A percentile compares a stretch with the other conserved stretches of the same genome.
phyloP scores from a whole-genome alignment of 2,888 invertebrate genomes.

The Eilema caniola region DNA sequence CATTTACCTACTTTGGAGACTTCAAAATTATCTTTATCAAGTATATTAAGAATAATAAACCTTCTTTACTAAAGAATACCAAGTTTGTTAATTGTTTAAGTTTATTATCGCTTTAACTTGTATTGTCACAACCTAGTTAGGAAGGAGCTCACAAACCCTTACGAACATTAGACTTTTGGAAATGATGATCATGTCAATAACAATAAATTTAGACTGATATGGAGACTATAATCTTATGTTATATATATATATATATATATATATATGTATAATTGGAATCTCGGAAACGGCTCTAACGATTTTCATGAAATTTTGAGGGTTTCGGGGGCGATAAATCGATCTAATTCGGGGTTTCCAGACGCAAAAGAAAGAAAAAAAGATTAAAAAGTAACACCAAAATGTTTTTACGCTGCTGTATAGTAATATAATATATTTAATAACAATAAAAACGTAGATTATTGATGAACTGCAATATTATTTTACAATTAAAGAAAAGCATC shows the following conservation, averaged over 20 bases:
- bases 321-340: no score
- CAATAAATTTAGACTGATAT: neutral
- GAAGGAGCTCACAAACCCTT: neutral
- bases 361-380: no score
- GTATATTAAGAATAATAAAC: slow-evolving; percentile 9
- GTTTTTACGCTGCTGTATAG: neutral
- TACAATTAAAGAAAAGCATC: slow-evolving; percentile 3
- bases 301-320: no score
- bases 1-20: neutral
- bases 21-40: slow-evolving; percentile 6
- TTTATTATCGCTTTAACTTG: slow-evolving; percentile 6
- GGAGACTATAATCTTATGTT: neutral
- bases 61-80: slow-evolving; percentile 6
- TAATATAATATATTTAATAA: neutral
- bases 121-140: neutral
- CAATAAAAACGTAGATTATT: no score
- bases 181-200: neutral
- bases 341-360: no score
- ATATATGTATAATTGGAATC: no score
- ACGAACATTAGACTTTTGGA: slow-evolving; percentile 15
- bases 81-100: slow-evolving; percentile 14
- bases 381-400: no score
- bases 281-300: no score
- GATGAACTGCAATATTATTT: no score
- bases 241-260: no score